Conservation (phyloP, 2,888 invertebrate species). For the Amphipyra berbera region DNA sequence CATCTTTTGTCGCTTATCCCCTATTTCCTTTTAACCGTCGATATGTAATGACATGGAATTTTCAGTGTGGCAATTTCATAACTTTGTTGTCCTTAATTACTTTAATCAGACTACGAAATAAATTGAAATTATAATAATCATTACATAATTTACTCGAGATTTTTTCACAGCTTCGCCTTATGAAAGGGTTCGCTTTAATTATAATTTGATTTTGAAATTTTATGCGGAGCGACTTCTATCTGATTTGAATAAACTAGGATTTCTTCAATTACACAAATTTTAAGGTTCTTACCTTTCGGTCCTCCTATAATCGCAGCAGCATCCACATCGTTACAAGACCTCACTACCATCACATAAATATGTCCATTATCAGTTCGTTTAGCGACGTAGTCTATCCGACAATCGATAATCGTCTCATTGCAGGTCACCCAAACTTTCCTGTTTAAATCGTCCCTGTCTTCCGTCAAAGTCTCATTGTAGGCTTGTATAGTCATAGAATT, state of each 20-base stretch:
- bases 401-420: constrained; percentile 62
- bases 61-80: constrained; percentile 36
- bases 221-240: too few relatives aligned
- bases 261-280: not conserved
- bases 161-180: too few relatives aligned
- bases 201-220: too few relatives aligned
- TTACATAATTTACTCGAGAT: too few relatives aligned
- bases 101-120: constrained; percentile 1
- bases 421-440: constrained; percentile 77
- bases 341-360: constrained; percentile 70
- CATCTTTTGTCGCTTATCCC: too few relatives aligned
- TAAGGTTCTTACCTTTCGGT: constrained; percentile 66
- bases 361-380: constrained; percentile 63
- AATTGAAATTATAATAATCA: too few relatives aligned
- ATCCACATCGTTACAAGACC: constrained; percentile 61
- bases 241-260: too few relatives aligned
- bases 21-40: too few relatives aligned
- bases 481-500: constrained; percentile 35
- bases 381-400: constrained; percentile 69
- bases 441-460: constrained; percentile 58
- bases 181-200: too few relatives aligned
- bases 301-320: constrained; percentile 30
- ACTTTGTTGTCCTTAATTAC: constrained; percentile 31
- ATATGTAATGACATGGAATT: constrained; percentile 41
- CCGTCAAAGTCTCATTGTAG: constrained; percentile 61